phyloP scores from a whole-genome alignment of 2,888 invertebrate species.

The Euclidia mi region DNA sequence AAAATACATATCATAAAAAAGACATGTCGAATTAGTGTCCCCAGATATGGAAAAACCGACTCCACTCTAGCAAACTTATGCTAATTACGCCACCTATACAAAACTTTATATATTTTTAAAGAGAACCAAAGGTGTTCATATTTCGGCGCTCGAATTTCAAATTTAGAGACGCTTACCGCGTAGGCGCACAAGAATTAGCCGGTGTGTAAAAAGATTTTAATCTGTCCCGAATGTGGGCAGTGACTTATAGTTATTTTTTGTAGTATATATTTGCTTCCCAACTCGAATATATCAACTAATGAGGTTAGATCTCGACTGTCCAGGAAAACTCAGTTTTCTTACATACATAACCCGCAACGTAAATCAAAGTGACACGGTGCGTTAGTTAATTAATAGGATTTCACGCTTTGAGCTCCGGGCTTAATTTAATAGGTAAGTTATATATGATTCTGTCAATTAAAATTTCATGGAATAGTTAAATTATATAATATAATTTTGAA shows the following conservation, averaged over 20 bases:
- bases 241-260: constrained; percentile 80
- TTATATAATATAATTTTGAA: constrained; percentile 33
- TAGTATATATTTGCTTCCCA: constrained; percentile 76
- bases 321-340: constrained; percentile 65
- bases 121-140: constrained; percentile 70
- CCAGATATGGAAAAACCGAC: constrained; percentile 78
- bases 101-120: constrained; percentile 61
- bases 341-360: constrained; percentile 54
- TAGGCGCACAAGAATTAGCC: constrained; percentile 81
- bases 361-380: constrained; percentile 75
- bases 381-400: constrained; percentile 74
- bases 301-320: constrained; percentile 58
- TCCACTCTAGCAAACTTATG: constrained; percentile 73
- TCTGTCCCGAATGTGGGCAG: constrained; percentile 81
- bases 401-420: constrained; percentile 65
- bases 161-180: constrained; percentile 80
- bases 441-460: constrained; percentile 69
- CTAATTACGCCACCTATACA: constrained; percentile 72
- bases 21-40: constrained; percentile 75
- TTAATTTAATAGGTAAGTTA: constrained; percentile 65
- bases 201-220: constrained; percentile 83
- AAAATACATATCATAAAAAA: constrained; percentile 81
- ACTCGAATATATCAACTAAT: constrained; percentile 78
- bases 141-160: constrained; percentile 72
- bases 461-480: constrained; percentile 55